Conservation (phyloP, 2,113 vertebrate genomes). For the Cebus imitator region DNA sequence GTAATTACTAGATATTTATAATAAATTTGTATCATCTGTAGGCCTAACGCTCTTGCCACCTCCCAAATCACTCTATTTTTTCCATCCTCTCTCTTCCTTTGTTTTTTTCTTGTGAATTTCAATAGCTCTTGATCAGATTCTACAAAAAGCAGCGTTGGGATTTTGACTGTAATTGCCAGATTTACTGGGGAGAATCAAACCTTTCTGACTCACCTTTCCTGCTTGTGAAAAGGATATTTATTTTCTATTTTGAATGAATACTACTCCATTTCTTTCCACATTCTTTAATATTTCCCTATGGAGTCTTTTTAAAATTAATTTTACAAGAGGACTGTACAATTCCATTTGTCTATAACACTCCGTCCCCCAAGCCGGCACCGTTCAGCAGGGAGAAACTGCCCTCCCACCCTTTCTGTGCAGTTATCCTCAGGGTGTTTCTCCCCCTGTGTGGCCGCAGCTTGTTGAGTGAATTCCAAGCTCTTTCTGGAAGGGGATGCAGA, state of each 20-base stretch:
- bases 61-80: not conserved
- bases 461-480: too few relatives aligned
- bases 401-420: too few relatives aligned
- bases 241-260: not conserved
- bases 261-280: not conserved
- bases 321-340: not conserved
- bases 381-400: too few relatives aligned
- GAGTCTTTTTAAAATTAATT: not conserved
- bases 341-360: not conserved
- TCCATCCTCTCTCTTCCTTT: not conserved
- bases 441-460: too few relatives aligned
- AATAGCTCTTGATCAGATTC: not conserved
- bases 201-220: not conserved
- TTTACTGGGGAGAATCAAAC: not conserved
- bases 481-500: not conserved
- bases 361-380: not conserved
- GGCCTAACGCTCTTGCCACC: not conserved
- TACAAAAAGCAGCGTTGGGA: not conserved
- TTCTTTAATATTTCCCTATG: not conserved
- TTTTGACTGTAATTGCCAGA: not conserved
- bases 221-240: not conserved
- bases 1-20: not conserved
- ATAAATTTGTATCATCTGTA: too few relatives aligned
- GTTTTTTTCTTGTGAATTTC: not conserved
- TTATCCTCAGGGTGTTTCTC: too few relatives aligned